Conservation (phyloP, 2,888 invertebrate species). For the Pterostichus niger region DNA sequence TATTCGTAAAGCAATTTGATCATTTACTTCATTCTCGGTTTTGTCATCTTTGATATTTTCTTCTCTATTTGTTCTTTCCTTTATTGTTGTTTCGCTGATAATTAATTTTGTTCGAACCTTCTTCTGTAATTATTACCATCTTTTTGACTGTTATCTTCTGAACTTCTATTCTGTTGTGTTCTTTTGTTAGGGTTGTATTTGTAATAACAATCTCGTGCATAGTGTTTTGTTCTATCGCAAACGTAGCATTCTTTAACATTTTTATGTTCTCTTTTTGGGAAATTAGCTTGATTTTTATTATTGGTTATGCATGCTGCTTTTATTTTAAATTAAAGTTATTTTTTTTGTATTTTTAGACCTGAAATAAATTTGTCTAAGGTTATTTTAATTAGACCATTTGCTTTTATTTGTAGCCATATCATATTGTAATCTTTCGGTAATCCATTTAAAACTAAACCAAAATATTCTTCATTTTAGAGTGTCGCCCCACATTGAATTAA, state of each 20-base stretch:
- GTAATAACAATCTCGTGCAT: background rate
- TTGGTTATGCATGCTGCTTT: slow-evolving; percentile 19
- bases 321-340: slow-evolving; percentile 10
- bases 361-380: slow-evolving; percentile 1
- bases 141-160: too few relatives aligned
- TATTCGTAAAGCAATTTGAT: background rate
- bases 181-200: background rate
- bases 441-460: slow-evolving; percentile 27
- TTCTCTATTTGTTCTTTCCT: too few relatives aligned
- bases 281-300: too few relatives aligned
- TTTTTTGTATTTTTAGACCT: slow-evolving; percentile 27
- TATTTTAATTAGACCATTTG: slow-evolving; percentile 20
- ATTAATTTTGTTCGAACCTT: too few relatives aligned
- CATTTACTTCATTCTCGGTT: background rate
- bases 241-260: too few relatives aligned
- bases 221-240: slow-evolving; percentile 1
- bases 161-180: too few relatives aligned
- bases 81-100: too few relatives aligned
- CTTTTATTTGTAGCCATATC: slow-evolving; percentile 29
- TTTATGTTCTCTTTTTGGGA: too few relatives aligned
- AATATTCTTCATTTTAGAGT: slow-evolving; percentile 31
- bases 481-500: background rate
- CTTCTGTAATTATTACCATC: too few relatives aligned
- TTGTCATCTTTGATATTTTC: too few relatives aligned
- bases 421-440: slow-evolving; percentile 4